Percentiles rank a stretch among this genome's conserved stretches.
phyloP scores from a whole-genome alignment of 2,113 vertebrate species.

The Neopipo cinnamomea region DNA sequence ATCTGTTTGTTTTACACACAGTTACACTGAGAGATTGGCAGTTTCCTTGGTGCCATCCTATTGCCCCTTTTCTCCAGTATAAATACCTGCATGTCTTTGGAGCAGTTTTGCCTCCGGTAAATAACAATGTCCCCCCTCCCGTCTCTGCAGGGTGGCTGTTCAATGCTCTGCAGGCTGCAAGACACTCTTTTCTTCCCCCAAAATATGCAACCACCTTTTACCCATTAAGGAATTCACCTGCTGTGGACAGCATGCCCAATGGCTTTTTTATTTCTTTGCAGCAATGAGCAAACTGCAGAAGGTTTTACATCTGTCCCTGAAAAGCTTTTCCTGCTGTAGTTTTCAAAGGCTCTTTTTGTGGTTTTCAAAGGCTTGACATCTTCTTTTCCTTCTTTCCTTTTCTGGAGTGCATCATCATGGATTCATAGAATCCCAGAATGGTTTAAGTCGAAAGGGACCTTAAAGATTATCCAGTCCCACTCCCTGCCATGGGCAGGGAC shows the following conservation, averaged over 20 bases:
- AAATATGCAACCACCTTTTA: not conserved
- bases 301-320: not conserved
- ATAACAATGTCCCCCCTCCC: not conserved
- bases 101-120: not conserved
- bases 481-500: not conserved
- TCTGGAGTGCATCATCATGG: not conserved
- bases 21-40: accelerated
- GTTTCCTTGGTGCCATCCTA: not conserved
- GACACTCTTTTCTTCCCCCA: not conserved
- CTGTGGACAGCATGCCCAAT: not conserved
- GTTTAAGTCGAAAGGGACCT: not conserved
- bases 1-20: not conserved
- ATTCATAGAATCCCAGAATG: not conserved
- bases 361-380: not conserved
- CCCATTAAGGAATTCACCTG: not conserved
- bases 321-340: not conserved
- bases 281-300: not conserved
- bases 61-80: not conserved
- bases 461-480: not conserved
- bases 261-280: not conserved
- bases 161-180: not conserved
- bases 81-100: not conserved
- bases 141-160: not conserved
- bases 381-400: not conserved
- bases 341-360: not conserved